Evolutionary conservation across 2,797 vertebrate species (phyloP), one percentile per base, ranked within the genome.

Genomic region (Heliangelus exortis): DNA sequence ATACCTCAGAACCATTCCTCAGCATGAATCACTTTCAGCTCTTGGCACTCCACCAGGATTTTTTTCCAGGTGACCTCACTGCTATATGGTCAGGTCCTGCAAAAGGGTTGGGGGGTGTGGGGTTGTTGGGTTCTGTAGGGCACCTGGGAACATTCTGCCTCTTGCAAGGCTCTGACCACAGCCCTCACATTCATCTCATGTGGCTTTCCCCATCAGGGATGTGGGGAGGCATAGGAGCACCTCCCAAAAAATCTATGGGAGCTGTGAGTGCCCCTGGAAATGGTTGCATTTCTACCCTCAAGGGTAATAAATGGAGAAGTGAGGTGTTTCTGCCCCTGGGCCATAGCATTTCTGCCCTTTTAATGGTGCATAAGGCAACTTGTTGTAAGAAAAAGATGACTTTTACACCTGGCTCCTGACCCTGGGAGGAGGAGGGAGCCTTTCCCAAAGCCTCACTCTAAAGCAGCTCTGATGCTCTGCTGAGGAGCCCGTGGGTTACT

Each of bases 41-140:
- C 59, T 33, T 61, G 77, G 59, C 59, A 81, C 0, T 4, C 58
- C 8, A 0, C 16, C 4, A 21, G 65, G 33, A 12, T 23, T 41
- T 84, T 43, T 43, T 79, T 33, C 19, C 14, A 71, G 74, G 62
- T 33, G 8, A 23, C 17, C 3, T 50, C 15, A 10, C 34, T 51
- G 55, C 59, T 7, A 0, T 62, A 7, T 1, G n/a, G 20, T 69
- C 25, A 47, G 34, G 8, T 20, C 68, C 29, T 67, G 47, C 51
- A 54, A 54, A 26, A 6, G 0, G 4, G 15, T 45, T 10, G 48
- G 54, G 65, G 18, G 3, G 53, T 41, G 76, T 36, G 63, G 5
- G 5, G n/a, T 61, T 62, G 29, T 16, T 2, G 4, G 45, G 31
- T 10, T 58, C n/a, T 0, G 0, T 74, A 5, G 47, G 73, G 28